A percentile compares a stretch with the other conserved stretches of the same genome.
Evolutionary conservation across 2,113 vertebrate genomes (phyloP).

Genomic region (Oceanites oceanicus): DNA sequence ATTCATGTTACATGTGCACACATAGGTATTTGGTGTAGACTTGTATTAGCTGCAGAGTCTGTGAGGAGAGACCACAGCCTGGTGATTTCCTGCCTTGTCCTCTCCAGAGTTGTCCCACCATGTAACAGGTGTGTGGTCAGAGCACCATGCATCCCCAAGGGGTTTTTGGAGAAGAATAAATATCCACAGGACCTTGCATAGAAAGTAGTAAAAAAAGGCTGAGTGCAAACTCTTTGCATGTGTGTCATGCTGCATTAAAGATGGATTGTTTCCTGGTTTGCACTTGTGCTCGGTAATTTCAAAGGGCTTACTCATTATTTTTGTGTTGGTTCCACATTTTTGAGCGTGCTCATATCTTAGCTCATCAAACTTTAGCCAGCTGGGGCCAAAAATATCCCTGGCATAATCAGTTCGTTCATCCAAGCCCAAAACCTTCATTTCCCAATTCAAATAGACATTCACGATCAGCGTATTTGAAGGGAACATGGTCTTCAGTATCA

Average conservation of each 20-base stretch:
- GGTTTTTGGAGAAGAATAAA: background rate
- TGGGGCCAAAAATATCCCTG: constrained; percentile 43
- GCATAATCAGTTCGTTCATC: constrained; percentile 20
- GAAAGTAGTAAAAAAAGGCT: background rate
- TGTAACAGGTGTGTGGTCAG: background rate
- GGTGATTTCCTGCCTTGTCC: background rate
- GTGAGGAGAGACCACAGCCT: background rate
- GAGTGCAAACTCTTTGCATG: background rate
- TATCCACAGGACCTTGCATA: background rate
- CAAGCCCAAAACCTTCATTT: constrained; percentile 31
- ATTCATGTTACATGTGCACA: background rate
- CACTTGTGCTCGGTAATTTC: constrained; percentile 11
- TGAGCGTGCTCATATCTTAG: background rate
- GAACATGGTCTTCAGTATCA: background rate
- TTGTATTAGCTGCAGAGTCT: background rate
- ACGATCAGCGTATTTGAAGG: constrained; percentile 1
- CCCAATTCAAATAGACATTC: background rate
- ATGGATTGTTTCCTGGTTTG: constrained; percentile 13
- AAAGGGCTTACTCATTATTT: constrained; percentile 45
- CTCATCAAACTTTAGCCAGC: constrained; percentile 46
- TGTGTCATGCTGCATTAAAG: background rate
- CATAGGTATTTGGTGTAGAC: background rate
- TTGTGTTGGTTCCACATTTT: constrained; percentile 37
- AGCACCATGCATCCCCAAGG: background rate
- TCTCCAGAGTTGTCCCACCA: background rate